Evolutionary conservation across 2,888 invertebrate species (phyloP), one percentile per base, ranked within the genome.

Genomic region (Pachliopta kotzebuea): DNA sequence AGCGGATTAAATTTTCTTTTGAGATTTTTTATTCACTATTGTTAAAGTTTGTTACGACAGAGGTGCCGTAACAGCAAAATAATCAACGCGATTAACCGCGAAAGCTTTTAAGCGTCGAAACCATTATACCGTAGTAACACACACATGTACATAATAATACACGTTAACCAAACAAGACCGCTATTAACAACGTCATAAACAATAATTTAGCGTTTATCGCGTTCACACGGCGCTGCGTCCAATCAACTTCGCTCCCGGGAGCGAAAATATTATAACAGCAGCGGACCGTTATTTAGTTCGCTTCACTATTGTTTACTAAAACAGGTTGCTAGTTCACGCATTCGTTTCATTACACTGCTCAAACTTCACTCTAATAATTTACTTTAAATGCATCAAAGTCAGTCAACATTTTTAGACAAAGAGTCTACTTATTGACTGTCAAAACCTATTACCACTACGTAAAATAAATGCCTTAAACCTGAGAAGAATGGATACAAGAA

Each of bases 41-140:
- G 18, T 42, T 18, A 18, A 18, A 18, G 17, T 42, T 4, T 2
- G 6, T 53, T 42, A 26, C n/a, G 20, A n/a, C 17, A 18, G 31
- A 53, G 21, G 24, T 42, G 57, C 26, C 49, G 37, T 63, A 55
- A 49, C 21, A 18, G 9, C 45, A 59, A 83, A 45, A 84, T 84
- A 83, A 84, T 83, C 75, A 76, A 74, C 76, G 66, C 71, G 80
- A 79, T 83, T 82, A 83, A 77, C 79, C 77, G 76, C 78, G 80
- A 83, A 86, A 84, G 84, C 86, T 85, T 86, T 85, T 84, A 84
- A 83, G 79, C 80, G 72, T 71, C 71, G 72, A 70, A 73, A 65
- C 77, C 76, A 80, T 81, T 79, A 79, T 74, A 79, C 70, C 71
- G 59, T 53, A 63, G 59, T 64, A 64, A 50, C 59, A 26, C 45